phyloP scores from a whole-genome alignment of 2,797 vertebrate genomes.

The Myiotriccus ornatus region DNA sequence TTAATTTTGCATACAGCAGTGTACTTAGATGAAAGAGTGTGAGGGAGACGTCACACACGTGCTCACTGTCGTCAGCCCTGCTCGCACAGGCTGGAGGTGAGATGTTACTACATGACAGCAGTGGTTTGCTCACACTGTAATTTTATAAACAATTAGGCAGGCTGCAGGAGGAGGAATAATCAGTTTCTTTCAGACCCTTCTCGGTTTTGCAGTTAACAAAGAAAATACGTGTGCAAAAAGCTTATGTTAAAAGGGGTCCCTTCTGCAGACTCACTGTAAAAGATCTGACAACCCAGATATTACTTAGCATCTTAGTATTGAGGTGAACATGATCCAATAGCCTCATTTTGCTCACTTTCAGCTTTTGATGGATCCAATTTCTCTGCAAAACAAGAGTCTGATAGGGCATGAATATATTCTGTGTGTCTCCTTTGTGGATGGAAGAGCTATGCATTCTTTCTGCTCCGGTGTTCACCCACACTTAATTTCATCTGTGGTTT shows the following conservation, averaged over 20 bases:
- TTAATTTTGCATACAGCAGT: background rate
- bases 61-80: background rate
- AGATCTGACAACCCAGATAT: background rate
- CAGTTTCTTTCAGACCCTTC: background rate
- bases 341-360: background rate
- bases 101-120: background rate
- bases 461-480: background rate
- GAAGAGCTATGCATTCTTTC: background rate
- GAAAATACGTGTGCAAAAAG: background rate
- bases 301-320: background rate
- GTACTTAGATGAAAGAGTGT: background rate
- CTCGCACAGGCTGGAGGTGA: background rate
- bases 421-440: background rate
- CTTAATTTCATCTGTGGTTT: background rate
- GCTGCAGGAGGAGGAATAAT: background rate
- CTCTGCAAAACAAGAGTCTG: background rate
- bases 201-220: background rate
- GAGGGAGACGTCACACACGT: background rate
- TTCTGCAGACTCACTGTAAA: background rate
- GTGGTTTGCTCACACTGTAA: background rate
- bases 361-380: background rate
- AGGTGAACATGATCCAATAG: background rate
- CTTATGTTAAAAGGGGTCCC: background rate
- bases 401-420: background rate
- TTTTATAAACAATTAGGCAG: background rate